phyloP scores from a whole-genome alignment of 2,888 invertebrate species.

The Chalcosyrphus nemorum region DNA sequence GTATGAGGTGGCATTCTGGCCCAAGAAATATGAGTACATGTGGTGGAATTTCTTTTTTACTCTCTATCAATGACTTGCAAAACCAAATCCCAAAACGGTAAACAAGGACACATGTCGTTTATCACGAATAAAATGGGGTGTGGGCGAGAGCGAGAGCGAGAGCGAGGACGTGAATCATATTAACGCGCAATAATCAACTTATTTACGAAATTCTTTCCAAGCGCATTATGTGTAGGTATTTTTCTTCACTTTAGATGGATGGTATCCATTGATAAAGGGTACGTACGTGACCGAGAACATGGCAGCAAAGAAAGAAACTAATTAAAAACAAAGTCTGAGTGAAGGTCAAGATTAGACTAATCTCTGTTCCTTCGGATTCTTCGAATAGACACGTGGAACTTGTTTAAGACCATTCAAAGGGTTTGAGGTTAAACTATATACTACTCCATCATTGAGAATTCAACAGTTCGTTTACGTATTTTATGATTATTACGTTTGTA shows the following conservation, averaged over 20 bases:
- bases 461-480: not conserved
- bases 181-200: conserved; percentile 32
- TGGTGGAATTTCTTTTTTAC: conserved; percentile 14
- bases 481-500: not conserved
- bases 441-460: not conserved
- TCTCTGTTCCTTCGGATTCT: not conserved
- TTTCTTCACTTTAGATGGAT: not conserved
- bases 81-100: conserved; percentile 39
- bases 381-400: not conserved
- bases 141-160: too few species aligned
- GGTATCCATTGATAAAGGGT: not conserved
- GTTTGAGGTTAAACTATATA: too few species aligned
- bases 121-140: not conserved
- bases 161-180: not conserved
- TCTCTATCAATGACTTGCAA: conserved; percentile 39
- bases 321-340: not conserved
- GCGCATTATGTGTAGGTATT: not conserved
- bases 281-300: conserved; percentile 7
- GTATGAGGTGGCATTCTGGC: not conserved
- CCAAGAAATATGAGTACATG: conserved; percentile 12
- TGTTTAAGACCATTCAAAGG: not conserved
- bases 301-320: not conserved
- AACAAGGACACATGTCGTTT: conserved; percentile 49
- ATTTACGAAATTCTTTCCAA: not conserved
- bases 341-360: conserved; percentile 17